Conservation (phyloP, 2,888 invertebrate species). For the Eumacrocentrus americanus region DNA sequence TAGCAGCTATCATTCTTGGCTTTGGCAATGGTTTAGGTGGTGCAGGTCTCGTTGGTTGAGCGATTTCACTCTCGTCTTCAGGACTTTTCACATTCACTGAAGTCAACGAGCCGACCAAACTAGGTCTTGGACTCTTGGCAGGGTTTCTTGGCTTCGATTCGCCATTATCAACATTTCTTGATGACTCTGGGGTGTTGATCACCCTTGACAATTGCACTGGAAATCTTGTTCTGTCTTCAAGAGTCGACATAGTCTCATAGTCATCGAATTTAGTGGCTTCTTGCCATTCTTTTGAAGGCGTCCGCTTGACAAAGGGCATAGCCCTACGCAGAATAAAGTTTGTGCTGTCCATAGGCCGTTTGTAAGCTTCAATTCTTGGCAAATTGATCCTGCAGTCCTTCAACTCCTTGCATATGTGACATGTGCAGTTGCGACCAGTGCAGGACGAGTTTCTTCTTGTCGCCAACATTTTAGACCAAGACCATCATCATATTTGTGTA, state of each 20-base stretch:
- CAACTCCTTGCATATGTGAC: constrained; percentile 77
- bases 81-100: background rate
- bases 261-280: constrained; percentile 41
- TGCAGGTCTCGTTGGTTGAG: constrained; percentile 61
- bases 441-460: constrained; percentile 22
- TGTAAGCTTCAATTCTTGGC: constrained; percentile 64
- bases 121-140: constrained; percentile 13
- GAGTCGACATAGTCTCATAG: constrained; percentile 46
- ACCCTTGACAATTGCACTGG: background rate
- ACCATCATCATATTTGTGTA: background rate
- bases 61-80: background rate
- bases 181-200: background rate
- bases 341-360: constrained; percentile 65
- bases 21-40: constrained; percentile 54
- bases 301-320: constrained; percentile 48
- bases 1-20: constrained; percentile 17
- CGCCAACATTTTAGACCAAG: constrained; percentile 32
- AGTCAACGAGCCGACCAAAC: constrained; percentile 9
- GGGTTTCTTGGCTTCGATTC: background rate
- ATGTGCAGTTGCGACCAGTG: constrained; percentile 69
- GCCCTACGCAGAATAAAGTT: constrained; percentile 61
- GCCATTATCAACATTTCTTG: background rate
- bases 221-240: constrained; percentile 40
- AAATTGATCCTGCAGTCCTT: constrained; percentile 66
- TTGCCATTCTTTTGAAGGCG: constrained; percentile 51